A percentile compares a stretch with the other conserved stretches of the same genome.
phyloP scores from a whole-genome alignment of 1,140 invertebrate genomes.

The Limonius californicus region DNA sequence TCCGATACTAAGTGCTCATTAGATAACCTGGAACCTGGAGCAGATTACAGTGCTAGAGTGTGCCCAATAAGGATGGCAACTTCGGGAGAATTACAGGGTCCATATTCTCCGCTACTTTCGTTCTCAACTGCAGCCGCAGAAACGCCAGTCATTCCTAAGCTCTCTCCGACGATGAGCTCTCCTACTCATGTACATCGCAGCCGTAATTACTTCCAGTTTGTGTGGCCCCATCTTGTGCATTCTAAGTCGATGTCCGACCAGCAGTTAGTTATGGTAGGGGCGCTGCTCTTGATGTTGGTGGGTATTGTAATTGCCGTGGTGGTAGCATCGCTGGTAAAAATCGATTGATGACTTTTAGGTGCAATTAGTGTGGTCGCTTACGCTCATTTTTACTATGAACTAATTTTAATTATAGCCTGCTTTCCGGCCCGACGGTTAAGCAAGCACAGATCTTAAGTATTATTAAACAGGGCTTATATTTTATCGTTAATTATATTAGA shows the following conservation, averaged over 20 bases:
- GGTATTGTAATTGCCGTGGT: slow-evolving; percentile 59
- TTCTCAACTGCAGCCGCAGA: slow-evolving; percentile 51
- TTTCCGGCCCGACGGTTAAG: slow-evolving; percentile 7
- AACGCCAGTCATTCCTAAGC: slow-evolving; percentile 37
- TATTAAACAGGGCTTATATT: slow-evolving; percentile 45
- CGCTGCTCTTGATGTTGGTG: slow-evolving; percentile 58
- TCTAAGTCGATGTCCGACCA: slow-evolving; percentile 58
- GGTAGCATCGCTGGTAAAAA: slow-evolving; percentile 31
- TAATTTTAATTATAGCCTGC: slow-evolving; percentile 13
- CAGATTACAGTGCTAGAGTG: slow-evolving; percentile 69
- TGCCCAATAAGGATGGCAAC: slow-evolving; percentile 63
- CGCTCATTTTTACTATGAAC: slow-evolving; percentile 20
- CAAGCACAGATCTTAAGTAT: slow-evolving; percentile 36
- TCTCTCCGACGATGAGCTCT: slow-evolving; percentile 28
- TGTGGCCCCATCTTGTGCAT: slow-evolving; percentile 38
- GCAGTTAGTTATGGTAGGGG: slow-evolving; percentile 61
- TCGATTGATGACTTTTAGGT: slow-evolving; percentile 23
- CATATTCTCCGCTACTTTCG: slow-evolving; percentile 59
- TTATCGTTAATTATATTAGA: slow-evolving; percentile 36
- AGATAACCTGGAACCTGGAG: slow-evolving; percentile 63
- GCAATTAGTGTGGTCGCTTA: slow-evolving; percentile 29
- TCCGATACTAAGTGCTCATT: slow-evolving; percentile 60
- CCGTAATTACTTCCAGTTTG: slow-evolving; percentile 32
- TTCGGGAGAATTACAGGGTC: slow-evolving; percentile 57
- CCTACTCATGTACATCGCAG: slow-evolving; percentile 27